A percentile compares a stretch with the other conserved stretches of the same genome.
These are phyloP conservation scores for Anthoscopus minutus DNA, from an alignment of 2,113 vertebrate species.

Conservation along the genomic window DNA sequence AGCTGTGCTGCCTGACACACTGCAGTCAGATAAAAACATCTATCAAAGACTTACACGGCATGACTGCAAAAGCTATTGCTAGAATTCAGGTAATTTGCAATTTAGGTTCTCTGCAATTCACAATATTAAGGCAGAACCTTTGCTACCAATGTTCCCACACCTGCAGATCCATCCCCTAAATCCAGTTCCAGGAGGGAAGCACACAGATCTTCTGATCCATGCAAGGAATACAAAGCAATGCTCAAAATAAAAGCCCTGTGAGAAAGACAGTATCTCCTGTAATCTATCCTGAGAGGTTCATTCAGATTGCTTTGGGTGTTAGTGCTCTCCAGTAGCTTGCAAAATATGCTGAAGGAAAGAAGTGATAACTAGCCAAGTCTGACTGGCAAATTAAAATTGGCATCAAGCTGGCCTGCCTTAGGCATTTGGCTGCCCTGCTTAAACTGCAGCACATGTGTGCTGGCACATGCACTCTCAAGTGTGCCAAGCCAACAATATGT, in stretches of 20 bases:
- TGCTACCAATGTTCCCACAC: neutral
- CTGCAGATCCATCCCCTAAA: neutral
- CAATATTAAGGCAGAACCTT: neutral
- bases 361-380: neutral
- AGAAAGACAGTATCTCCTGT: neutral
- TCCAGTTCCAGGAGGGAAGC: neutral
- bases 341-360: neutral
- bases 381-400: slow-evolving; percentile 5
- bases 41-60: neutral
- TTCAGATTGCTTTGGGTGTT: neutral
- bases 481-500: neutral
- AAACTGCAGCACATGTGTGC: neutral
- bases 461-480: neutral
- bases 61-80: neutral
- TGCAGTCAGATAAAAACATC: neutral
- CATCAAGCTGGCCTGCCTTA: neutral
- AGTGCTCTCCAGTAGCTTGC: neutral
- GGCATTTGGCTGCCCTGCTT: slow-evolving; percentile 14
- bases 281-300: neutral
- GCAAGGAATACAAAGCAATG: neutral
- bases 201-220: neutral
- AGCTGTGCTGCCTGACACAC: neutral
- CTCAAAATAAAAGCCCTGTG: neutral
- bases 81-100: neutral
- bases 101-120: neutral